phyloP scores from a whole-genome alignment of 2,797 vertebrate genomes.

The Sebastes steindachneri region DNA sequence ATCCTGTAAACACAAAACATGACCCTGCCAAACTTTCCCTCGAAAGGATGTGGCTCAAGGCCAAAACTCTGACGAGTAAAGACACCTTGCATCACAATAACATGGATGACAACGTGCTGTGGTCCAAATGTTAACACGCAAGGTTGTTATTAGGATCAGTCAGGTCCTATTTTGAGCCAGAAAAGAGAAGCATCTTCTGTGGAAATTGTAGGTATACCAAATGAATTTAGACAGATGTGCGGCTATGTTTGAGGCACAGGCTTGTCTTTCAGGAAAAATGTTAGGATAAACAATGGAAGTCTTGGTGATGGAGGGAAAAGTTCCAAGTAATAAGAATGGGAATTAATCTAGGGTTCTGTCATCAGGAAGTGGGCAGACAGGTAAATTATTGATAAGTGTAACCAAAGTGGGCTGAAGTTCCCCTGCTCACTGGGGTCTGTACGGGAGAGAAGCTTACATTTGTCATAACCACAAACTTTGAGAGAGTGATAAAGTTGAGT shows the following conservation, averaged over 20 bases:
- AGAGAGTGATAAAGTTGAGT: neutral
- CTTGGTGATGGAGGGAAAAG: conserved; percentile 14
- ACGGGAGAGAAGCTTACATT: conserved; percentile 11
- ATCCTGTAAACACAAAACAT: conserved; percentile 38
- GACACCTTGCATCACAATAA: neutral
- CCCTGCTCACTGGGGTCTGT: conserved; percentile 35
- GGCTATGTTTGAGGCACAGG: neutral
- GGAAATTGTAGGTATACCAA: neutral
- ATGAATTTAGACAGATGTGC: neutral
- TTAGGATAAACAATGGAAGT: neutral
- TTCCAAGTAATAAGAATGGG: conserved; percentile 71
- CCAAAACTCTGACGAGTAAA: neutral
- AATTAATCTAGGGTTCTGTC: conserved; percentile 80
- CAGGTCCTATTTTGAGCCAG: neutral
- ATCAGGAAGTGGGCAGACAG: conserved; percentile 78
- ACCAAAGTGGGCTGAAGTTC: conserved; percentile 71
- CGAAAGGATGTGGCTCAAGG: conserved; percentile 2
- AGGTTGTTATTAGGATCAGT: neutral
- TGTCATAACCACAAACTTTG: neutral
- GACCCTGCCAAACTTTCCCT: conserved; percentile 37
- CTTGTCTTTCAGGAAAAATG: neutral
- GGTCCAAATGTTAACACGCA: neutral
- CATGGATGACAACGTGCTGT: neutral
- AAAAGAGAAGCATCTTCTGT: neutral
- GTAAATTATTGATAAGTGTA: conserved; percentile 90